phyloP scores from a whole-genome alignment of 2,888 invertebrate species.

The Meghimatium bilineatum region DNA sequence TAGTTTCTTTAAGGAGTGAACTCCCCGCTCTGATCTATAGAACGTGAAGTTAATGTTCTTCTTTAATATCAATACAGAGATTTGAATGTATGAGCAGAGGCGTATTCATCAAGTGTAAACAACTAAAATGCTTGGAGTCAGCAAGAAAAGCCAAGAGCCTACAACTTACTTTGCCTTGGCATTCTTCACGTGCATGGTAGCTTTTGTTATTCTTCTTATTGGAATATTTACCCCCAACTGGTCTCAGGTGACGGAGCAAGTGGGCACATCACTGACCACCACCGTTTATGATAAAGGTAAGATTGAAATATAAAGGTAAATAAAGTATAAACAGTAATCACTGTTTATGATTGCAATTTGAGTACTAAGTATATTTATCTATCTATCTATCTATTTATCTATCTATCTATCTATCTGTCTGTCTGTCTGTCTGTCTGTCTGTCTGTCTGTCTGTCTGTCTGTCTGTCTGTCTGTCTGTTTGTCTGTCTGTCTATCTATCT shows the following conservation, averaged over 20 bases:
- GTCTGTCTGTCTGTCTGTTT: too few relatives aligned
- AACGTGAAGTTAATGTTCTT: not conserved
- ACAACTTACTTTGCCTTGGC: conserved; percentile 37
- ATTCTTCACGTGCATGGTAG: conserved; percentile 23
- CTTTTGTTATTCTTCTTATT: conserved; percentile 25
- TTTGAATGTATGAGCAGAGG: not conserved
- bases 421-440: too few relatives aligned
- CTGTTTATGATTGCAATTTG: too few relatives aligned
- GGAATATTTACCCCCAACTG: conserved; percentile 41
- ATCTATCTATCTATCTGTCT: too few relatives aligned
- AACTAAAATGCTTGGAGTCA: conserved; percentile 16
- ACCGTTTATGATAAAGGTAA: conserved; percentile 31
- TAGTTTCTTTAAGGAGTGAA: too few relatives aligned
- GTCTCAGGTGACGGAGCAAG: conserved; percentile 35
- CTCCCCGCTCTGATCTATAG: not conserved
- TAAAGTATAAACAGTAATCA: too few relatives aligned
- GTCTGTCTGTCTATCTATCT: too few relatives aligned
- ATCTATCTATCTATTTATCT: too few relatives aligned
- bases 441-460: too few relatives aligned
- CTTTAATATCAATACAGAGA: not conserved
- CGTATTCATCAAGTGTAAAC: not conserved
- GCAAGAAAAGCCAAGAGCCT: conserved; percentile 19
- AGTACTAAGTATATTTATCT: too few relatives aligned
- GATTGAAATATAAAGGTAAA: too few relatives aligned
- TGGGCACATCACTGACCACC: not conserved